A percentile compares a stretch with the other conserved stretches of the same genome.
These are phyloP conservation scores for Eulemur mongoz DNA, from an alignment of 2,797 vertebrate species.

Conservation along the genomic window DNA sequence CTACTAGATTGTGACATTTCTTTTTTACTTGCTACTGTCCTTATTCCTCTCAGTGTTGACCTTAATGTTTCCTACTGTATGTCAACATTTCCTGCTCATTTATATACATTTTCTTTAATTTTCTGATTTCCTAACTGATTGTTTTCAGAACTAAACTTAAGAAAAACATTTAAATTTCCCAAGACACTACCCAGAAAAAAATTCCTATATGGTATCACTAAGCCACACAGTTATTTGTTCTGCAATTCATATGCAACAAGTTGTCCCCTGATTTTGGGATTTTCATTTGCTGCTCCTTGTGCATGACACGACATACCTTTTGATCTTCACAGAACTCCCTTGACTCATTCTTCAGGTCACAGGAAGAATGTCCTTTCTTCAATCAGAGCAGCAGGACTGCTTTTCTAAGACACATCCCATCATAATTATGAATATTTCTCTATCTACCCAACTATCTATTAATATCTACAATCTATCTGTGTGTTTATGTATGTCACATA, in stretches of 20 bases:
- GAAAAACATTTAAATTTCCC: not conserved
- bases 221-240: not conserved
- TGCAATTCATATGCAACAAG: not conserved
- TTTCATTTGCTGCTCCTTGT: not conserved
- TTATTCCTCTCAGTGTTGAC: not conserved
- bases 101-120: not conserved
- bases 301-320: not conserved
- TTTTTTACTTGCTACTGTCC: not conserved
- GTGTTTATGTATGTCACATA: not conserved
- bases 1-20: not conserved
- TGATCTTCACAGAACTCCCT: rapidly evolving
- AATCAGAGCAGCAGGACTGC: not conserved
- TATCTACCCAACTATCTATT: not conserved
- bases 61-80: not conserved
- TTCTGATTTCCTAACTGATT: not conserved
- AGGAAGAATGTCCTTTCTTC: not conserved
- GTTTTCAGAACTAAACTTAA: not conserved
- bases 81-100: not conserved
- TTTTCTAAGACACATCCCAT: not conserved
- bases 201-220: not conserved
- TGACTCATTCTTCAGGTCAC: not conserved
- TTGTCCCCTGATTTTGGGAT: not conserved
- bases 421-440: not conserved
- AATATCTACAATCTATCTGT: not conserved
- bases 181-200: not conserved